Evolutionary conservation across 2,888 invertebrate genomes (phyloP).

Genomic region (Callinectes sapidus): DNA sequence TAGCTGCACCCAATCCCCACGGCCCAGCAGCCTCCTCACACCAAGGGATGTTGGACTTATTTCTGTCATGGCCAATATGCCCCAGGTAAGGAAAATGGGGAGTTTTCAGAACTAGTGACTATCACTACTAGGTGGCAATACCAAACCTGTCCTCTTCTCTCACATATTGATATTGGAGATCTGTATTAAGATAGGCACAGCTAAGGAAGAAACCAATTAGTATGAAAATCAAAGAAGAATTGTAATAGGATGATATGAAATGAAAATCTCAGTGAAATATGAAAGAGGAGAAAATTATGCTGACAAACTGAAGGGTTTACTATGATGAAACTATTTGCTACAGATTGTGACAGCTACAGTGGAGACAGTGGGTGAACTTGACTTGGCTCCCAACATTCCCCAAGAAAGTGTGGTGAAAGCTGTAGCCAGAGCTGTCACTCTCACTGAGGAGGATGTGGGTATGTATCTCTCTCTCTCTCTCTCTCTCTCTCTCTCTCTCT

Average conservation of each 20-base stretch:
- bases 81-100: slow-evolving; percentile 84
- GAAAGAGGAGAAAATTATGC: not conserved
- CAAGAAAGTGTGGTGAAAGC: slow-evolving; percentile 84
- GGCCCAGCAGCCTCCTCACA: slow-evolving; percentile 37
- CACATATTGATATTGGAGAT: no score
- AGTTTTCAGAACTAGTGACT: no score
- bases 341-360: slow-evolving; percentile 97
- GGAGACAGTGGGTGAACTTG: slow-evolving; percentile 93
- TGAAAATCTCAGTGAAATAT: not conserved
- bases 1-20: slow-evolving; percentile 53
- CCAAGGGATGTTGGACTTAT: slow-evolving; percentile 53
- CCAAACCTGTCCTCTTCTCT: no score
- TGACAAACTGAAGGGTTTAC: not conserved
- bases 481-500: not conserved
- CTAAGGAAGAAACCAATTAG: no score
- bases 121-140: no score
- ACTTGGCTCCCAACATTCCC: slow-evolving; percentile 90
- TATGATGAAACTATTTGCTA: not conserved
- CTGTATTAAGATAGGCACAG: no score
- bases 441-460: slow-evolving; percentile 93
- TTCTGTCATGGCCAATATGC: slow-evolving; percentile 88
- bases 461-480: slow-evolving; percentile 74
- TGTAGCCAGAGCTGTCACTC: slow-evolving; percentile 89
- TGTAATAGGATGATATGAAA: not conserved
- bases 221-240: not conserved